Percentiles rank a stretch among this genome's conserved stretches.
Evolutionary conservation across 2,113 vertebrate genomes (phyloP).

Genomic region (Vicugna pacos): DNA sequence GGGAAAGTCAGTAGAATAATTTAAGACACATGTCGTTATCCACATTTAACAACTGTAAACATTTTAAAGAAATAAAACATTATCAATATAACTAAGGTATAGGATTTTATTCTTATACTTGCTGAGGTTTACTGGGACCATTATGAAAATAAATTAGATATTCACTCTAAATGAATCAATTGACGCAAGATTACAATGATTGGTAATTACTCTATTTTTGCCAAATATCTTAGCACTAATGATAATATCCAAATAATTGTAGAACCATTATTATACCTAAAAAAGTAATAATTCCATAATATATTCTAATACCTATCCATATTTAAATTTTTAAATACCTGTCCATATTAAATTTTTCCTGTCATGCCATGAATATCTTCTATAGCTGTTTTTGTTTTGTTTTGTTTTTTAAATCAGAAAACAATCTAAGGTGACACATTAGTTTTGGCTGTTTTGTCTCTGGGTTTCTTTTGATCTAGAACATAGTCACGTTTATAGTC

Average conservation of each 20-base stretch:
- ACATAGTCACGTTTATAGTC: background rate
- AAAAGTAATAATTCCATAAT: background rate
- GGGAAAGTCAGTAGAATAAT: background rate
- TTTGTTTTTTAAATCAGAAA: slow-evolving; percentile 30
- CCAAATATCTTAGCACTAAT: background rate
- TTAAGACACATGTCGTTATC: background rate
- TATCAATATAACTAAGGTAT: background rate
- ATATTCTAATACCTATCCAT: background rate
- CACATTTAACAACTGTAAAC: background rate
- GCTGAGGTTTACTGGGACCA: slow-evolving; percentile 5
- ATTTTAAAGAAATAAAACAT: slow-evolving; percentile 40
- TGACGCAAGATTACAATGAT: background rate
- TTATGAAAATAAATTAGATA: slow-evolving; percentile 30
- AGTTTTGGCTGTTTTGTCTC: background rate
- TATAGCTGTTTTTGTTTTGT: background rate
- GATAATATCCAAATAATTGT: background rate
- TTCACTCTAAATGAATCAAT: background rate
- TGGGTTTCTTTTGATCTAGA: background rate
- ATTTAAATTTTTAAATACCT: background rate
- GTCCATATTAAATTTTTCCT: background rate
- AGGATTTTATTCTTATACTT: background rate
- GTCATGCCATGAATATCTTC: background rate
- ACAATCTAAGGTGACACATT: background rate
- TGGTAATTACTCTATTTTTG: slow-evolving; percentile 8
- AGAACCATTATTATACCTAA: background rate